phyloP scores from a whole-genome alignment of 2,113 vertebrate species.

The Lontra canadensis region DNA sequence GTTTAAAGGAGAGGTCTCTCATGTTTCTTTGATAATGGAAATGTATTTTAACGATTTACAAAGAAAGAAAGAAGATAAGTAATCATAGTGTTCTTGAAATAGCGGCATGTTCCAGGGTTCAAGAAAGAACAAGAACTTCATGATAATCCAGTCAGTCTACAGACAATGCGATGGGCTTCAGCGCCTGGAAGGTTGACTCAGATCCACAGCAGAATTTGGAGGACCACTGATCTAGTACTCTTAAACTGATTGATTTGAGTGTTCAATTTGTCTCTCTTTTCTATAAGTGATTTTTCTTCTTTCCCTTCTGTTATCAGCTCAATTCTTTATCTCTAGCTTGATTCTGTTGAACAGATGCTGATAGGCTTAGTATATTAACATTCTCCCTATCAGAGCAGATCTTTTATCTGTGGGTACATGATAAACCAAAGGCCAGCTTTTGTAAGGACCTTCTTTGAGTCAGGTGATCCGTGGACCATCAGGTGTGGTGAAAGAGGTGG shows the following conservation, averaged over 20 bases:
- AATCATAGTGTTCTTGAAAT: background rate
- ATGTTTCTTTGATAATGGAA: background rate
- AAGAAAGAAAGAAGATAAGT: background rate
- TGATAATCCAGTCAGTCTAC: background rate
- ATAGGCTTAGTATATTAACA: background rate
- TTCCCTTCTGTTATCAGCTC: background rate
- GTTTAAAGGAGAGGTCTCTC: background rate
- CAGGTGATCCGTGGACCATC: background rate
- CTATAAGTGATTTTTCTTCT: background rate
- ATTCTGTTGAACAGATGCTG: background rate
- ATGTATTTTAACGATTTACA: background rate
- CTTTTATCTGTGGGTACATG: background rate
- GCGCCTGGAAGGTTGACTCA: background rate
- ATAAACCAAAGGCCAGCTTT: background rate
- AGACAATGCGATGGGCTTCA: background rate
- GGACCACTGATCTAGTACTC: background rate
- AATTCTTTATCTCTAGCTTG: background rate
- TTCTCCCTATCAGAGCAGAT: background rate
- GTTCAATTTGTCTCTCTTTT: background rate
- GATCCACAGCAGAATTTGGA: background rate
- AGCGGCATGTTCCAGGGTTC: background rate
- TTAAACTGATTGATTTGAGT: background rate
- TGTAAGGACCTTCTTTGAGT: background rate
- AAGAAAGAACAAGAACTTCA: background rate
- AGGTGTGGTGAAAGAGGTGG: background rate